phyloP scores from a whole-genome alignment of 2,888 invertebrate species.

The Parnassius apollo region DNA sequence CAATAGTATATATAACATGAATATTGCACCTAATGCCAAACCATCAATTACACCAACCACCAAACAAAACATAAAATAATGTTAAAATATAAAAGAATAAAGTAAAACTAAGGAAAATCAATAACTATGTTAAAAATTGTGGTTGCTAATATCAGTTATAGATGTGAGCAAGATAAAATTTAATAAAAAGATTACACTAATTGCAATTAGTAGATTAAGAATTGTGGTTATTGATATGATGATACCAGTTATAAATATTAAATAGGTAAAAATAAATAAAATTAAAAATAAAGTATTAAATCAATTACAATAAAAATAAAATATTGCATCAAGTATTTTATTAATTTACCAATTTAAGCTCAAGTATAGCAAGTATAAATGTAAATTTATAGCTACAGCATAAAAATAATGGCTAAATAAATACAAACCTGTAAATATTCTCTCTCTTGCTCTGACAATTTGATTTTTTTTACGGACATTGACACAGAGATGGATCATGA shows the following conservation, averaged over 20 bases:
- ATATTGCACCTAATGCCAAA: conserved; percentile 75
- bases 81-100: conserved; percentile 53
- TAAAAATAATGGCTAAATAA: neutral
- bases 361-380: conserved; percentile 12
- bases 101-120: conserved; percentile 26
- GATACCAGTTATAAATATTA: too few relatives aligned
- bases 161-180: neutral
- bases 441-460: conserved; percentile 87
- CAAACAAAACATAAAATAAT: conserved; percentile 74
- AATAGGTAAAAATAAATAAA: conserved; percentile 16
- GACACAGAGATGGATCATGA: conserved; percentile 96
- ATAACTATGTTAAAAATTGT: conserved; percentile 28
- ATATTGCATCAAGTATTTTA: neutral
- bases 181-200: too few relatives aligned
- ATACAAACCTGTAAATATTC: conserved; percentile 90
- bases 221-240: too few relatives aligned
- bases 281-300: conserved; percentile 10
- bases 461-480: conserved; percentile 90
- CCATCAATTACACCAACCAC: conserved; percentile 75
- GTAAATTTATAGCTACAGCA: conserved; percentile 5
- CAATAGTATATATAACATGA: conserved; percentile 81
- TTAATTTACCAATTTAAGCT: conserved; percentile 1
- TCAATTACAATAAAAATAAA: neutral
- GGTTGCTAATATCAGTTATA: conserved; percentile 3
- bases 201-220: too few relatives aligned